Evolutionary conservation across 2,888 invertebrate species (phyloP), one percentile per base, ranked within the genome.

Genomic region (Leptogaster cylindrica): DNA sequence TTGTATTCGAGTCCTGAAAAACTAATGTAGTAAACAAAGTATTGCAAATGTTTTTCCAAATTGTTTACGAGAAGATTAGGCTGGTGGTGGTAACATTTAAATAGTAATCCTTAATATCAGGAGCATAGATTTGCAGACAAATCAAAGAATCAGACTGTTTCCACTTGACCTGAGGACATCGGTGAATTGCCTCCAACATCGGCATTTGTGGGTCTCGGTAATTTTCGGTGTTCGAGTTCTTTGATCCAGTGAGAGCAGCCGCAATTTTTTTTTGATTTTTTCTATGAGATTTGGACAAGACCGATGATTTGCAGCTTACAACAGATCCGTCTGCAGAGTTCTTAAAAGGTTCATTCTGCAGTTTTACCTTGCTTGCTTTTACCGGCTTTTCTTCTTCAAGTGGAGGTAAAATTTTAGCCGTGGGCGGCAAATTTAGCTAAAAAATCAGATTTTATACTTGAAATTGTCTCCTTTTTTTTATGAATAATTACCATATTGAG

Each of bases 81-180:
- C 48, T 16, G n/a, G 50, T 36, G 16, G 65, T 50, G 1, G 73
- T 72, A 1, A 77, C 73, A 66, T 74, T 72, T 2, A 77, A 67
- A 10, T 70, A 68, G 48, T 76, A 77, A 10, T 75, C 74, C 1
- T 41, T 23, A n/a, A 76, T 68, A 67, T 76, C 75, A 4, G 75
- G 74, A 0, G 75, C 75, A 67, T 68, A 33, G 28, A 76, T 76
- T 4, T 72, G 70, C 23, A 77, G 28, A 68, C 69, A 73, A 25
- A 77, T 74, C 36, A 76, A 65, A 28, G 69, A 74, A 69, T 76
- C 74, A 10, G 75, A 74, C 66, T 77, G 74, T 36, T 75, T 73
- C 77, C 77, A 77, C 18, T 70, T 71, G 33, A 75, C 74, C 8
- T 63, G 48, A 10, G 76, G 77, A 8, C 72, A 72, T 69, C 75